Evolutionary conservation across 2,113 vertebrate genomes (phyloP), one percentile per base, ranked within the genome.

Genomic region (Turnix velox): DNA sequence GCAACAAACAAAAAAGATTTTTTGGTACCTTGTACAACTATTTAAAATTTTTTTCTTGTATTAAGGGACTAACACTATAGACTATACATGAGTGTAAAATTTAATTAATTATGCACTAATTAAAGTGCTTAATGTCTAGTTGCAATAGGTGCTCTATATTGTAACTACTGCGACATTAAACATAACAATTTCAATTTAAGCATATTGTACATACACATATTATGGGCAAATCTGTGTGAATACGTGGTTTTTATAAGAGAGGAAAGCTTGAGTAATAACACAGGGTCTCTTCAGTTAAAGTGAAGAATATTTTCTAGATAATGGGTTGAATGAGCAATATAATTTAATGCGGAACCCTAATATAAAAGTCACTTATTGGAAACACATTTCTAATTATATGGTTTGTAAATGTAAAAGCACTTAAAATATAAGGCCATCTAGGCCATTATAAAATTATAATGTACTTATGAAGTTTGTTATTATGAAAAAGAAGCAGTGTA

Each of bases 381-480:
- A 96, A 90, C 39, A 71, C 54, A 58, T 74, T 81, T 87, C 84
- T 95, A 91, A 88, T 93, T 91, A 88, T 18, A 76, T 87, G 35
- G 55, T 93, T 88, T 93, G 76, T 87, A 91, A 94, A 87, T 88
- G 75, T 52, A 37, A 66, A 83, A 63, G 39, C 58, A 84, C 30
- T 95, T 72, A 78, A 78, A 86, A 28, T 78, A 27, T 72, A 86
- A 89, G 79, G 18, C 54, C 52, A 78, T 74, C 35, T 63, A 88
- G 86, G 67, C 51, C 78, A 72, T n/a, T n/a, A 45, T 95, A 80
- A 93, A 93, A 88, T 92, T 81, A 68, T 89, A 72, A 94, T 82
- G 40, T 85, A 92, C 61, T 89, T 58, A 42, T 7, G 31, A 82
- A 88, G 46, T 69, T 90, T 82, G 67, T 92, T 78, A 75, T 89